Percentiles rank a stretch among this genome's conserved stretches.
Conservation (phyloP, 2,797 vertebrate species). For the Antrozous pallidus region DNA sequence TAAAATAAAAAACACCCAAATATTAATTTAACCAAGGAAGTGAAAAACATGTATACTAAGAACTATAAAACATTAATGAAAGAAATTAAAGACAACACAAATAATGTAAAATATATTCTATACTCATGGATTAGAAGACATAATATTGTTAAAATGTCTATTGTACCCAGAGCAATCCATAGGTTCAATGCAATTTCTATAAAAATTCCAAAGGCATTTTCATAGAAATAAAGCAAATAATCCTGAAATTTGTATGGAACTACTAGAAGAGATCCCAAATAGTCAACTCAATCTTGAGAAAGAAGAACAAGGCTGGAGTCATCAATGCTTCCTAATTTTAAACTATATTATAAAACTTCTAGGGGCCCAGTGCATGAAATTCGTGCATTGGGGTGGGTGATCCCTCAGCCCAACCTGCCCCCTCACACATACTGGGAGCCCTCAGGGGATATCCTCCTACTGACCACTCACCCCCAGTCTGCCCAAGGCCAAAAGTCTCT, state of each 20-base stretch:
- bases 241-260: neutral
- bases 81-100: neutral
- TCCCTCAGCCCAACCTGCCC: too few species aligned
- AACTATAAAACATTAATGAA: neutral
- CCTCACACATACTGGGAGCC: too few species aligned
- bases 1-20: neutral
- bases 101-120: neutral
- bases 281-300: neutral
- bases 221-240: neutral
- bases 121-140: neutral
- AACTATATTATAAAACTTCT: too few species aligned
- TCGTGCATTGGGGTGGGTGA: too few species aligned
- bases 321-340: neutral
- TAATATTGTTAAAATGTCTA: neutral
- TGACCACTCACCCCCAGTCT: too few species aligned
- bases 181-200: neutral
- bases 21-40: neutral
- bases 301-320: neutral
- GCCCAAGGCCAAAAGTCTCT: too few species aligned
- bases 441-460: too few species aligned
- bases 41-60: neutral
- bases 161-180: neutral
- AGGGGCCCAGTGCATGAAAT: too few species aligned
- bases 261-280: neutral
- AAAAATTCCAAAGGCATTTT: neutral